Conservation (phyloP, 2,113 vertebrate genomes). For the Etia nguti region DNA sequence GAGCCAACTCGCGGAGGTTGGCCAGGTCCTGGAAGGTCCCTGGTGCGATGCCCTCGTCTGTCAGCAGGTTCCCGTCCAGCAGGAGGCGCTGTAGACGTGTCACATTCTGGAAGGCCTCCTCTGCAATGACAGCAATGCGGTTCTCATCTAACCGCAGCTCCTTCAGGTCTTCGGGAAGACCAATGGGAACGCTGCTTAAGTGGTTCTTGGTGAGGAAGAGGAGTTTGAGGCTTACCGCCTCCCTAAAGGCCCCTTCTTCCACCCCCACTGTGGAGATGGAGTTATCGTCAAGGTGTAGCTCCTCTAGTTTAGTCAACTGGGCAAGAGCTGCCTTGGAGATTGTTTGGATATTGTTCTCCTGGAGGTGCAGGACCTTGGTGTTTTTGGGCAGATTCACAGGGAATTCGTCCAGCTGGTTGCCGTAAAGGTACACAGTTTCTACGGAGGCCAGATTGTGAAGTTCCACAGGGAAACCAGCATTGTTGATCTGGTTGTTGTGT, state of each 20-base stretch:
- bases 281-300: conserved; percentile 95
- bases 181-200: conserved; percentile 92
- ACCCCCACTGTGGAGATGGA: conserved; percentile 97
- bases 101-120: conserved; percentile 94
- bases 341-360: conserved; percentile 99
- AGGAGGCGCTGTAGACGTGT: conserved; percentile 89
- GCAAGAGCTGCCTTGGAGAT: conserved; percentile 92
- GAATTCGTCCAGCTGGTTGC: conserved; percentile 97
- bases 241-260: conserved; percentile 93
- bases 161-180: conserved; percentile 86
- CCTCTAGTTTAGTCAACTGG: conserved; percentile 88
- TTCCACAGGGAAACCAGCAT: conserved; percentile 94
- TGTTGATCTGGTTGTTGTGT: conserved; percentile 99
- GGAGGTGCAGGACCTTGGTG: conserved; percentile 87
- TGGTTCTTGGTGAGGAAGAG: conserved; percentile 97
- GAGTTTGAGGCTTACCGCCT: conserved; percentile 91
- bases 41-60: conserved; percentile 88
- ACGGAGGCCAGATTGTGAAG: conserved; percentile 89
- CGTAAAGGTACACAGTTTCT: conserved; percentile 92
- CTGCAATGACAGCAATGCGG: conserved; percentile 88
- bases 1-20: conserved; percentile 89
- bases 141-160: conserved; percentile 96
- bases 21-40: conserved; percentile 89
- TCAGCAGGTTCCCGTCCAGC: conserved; percentile 92
- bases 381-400: conserved; percentile 96